These are phyloP conservation scores for Cenopis cana DNA, from an alignment of 2,888 invertebrate species.

Conservation along the genomic window DNA sequence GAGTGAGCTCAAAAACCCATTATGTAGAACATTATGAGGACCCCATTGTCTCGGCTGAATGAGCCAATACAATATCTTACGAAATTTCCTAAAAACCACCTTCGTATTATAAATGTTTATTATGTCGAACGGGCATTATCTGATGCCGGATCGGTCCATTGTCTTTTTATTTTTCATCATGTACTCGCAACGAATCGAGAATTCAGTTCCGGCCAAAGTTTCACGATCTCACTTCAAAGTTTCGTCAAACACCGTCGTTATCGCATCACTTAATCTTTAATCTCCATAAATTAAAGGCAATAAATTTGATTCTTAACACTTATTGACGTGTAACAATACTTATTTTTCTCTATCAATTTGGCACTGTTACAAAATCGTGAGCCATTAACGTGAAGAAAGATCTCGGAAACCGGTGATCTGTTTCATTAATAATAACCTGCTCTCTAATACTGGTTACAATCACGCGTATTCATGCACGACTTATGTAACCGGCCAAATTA, in stretches of 20 bases:
- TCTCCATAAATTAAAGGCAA: constrained; percentile 70
- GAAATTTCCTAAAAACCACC: constrained; percentile 82
- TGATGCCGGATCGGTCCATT: constrained; percentile 69
- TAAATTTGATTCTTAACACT: constrained; percentile 64
- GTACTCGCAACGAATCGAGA: constrained; percentile 41
- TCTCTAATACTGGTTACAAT: constrained; percentile 74
- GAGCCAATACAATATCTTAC: constrained; percentile 82
- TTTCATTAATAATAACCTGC: constrained; percentile 77
- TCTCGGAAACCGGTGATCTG: constrained; percentile 65
- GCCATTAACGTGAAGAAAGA: constrained; percentile 66
- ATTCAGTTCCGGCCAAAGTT: constrained; percentile 38
- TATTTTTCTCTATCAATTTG: constrained; percentile 57
- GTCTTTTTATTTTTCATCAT: constrained; percentile 60
- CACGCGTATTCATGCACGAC: constrained; percentile 72
- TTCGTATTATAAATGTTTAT: constrained; percentile 78
- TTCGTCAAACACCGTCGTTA: constrained; percentile 48
- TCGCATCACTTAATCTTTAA: constrained; percentile 53
- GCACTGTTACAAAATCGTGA: constrained; percentile 71
- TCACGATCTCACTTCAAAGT: constrained; percentile 47
- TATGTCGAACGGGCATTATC: constrained; percentile 66
- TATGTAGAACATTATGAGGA: constrained; percentile 78
- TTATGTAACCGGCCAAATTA: constrained; percentile 79
- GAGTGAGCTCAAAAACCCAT: constrained; percentile 79
- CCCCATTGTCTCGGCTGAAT: constrained; percentile 82
- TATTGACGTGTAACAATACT: constrained; percentile 62